These are phyloP conservation scores for Parnassius smintheus DNA, from an alignment of 2,888 invertebrate species.

Conservation along the genomic window DNA sequence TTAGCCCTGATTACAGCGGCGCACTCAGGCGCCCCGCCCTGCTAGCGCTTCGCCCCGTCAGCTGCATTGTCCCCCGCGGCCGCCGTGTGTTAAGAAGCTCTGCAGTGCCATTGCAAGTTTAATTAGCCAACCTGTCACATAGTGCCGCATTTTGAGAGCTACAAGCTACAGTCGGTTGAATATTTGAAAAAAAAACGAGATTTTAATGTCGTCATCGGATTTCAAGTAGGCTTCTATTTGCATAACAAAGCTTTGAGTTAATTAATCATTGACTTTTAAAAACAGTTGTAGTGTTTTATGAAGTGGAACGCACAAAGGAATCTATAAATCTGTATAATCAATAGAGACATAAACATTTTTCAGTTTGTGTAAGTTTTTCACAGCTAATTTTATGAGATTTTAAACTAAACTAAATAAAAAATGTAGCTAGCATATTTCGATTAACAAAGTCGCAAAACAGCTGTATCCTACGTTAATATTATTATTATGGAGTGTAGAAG, in stretches of 20 bases:
- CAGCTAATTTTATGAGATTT: no score
- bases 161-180: background rate
- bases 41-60: constrained; percentile 37
- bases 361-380: no score
- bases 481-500: no score
- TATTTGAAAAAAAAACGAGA: background rate
- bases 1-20: constrained; percentile 77
- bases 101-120: constrained; percentile 70
- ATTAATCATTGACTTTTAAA: constrained; percentile 18
- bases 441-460: no score
- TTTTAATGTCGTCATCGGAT: constrained; percentile 13
- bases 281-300: background rate
- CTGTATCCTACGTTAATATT: no score
- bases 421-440: no score
- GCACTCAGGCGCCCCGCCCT: constrained; percentile 45
- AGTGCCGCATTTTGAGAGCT: constrained; percentile 27
- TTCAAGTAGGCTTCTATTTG: constrained; percentile 14
- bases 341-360: no score
- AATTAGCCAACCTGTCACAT: constrained; percentile 67
- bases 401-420: no score
- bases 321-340: no score
- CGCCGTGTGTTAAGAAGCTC: constrained; percentile 59
- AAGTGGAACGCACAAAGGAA: background rate
- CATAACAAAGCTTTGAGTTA: constrained; percentile 25
- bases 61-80: constrained; percentile 31